Conservation (phyloP, 1,140 invertebrate genomes). For the Liolophura sinensis region DNA sequence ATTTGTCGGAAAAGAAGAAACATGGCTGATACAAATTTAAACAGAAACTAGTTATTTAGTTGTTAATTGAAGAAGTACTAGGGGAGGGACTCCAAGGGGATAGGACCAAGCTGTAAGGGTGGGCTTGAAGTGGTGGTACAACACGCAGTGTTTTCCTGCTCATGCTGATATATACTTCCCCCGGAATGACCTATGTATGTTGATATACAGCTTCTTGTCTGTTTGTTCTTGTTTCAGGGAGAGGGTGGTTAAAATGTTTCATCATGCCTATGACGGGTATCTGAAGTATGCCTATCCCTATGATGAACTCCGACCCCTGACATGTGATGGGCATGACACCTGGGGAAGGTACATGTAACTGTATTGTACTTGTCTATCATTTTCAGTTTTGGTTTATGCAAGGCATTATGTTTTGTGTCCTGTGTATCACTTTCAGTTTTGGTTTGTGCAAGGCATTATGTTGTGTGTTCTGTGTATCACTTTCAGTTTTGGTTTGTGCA, state of each 20-base stretch:
- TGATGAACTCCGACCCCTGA: conserved; percentile 94
- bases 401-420: too few species aligned
- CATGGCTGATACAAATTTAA: too few species aligned
- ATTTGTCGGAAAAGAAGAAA: too few species aligned
- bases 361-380: too few species aligned
- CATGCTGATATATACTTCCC: not conserved
- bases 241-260: conserved; percentile 63
- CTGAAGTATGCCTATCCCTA: conserved; percentile 93
- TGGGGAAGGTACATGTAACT: conserved; percentile 88
- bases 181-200: not conserved
- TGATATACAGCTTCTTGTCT: not conserved
- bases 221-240: conserved; percentile 51
- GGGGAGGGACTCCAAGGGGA: not conserved
- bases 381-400: too few species aligned
- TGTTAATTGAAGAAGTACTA: not conserved
- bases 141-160: not conserved
- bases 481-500: too few species aligned
- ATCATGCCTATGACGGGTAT: conserved; percentile 96
- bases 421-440: too few species aligned
- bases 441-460: too few species aligned
- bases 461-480: too few species aligned
- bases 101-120: not conserved
- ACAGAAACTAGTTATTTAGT: too few species aligned
- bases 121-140: not conserved
- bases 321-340: conserved; percentile 86